Evolutionary conservation across 2,113 vertebrate genomes (phyloP), one percentile per base, ranked within the genome.

Genomic region (Brachypteracias leptosomus): DNA sequence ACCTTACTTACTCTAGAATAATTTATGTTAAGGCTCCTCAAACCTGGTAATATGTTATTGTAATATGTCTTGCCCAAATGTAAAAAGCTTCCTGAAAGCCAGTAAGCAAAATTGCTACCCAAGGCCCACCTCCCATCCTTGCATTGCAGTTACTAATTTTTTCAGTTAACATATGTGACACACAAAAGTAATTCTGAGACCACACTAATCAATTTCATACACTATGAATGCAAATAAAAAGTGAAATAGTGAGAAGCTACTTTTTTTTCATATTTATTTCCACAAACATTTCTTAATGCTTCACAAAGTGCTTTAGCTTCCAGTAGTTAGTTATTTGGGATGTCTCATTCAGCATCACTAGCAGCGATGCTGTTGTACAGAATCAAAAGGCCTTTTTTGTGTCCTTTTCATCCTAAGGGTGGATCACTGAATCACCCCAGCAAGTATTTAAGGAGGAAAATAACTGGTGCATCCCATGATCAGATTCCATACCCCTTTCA

Each of bases 41-140:
- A n/a, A 42, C 4, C 5, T 0, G 0, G 7, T 25, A 31, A 63
- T 6, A n/a, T n/a, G n/a, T n/a, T n/a, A n/a, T n/a, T n/a, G n/a
- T n/a, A n/a, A n/a, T n/a, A n/a, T n/a, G n/a, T n/a, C n/a, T n/a
- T n/a, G 22, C 16, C 17, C 35, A 71, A 58, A 74, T 2, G 13
- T 13, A 65, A 94, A 54, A 3, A 78, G 1, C 35, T 86, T 66
- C 46, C 51, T 81, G 52, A 90, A 70, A 71, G 29, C 18, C 68
- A 85, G 26, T 61, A 75, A 63, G 22, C 20, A 63, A 59, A 62
- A 44, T 1, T 40, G 16, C 5, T 49, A 46, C 14, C 20, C 29
- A 54, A 79, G 21, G 11, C 42, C 19, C 20, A 33, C 7, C 11
- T 70, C 51, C 33, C n/a, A 25, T 9, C 19, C 36, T 51, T 28